Conservation (phyloP, 2,797 vertebrate species). For the Darevskia nairensis region DNA sequence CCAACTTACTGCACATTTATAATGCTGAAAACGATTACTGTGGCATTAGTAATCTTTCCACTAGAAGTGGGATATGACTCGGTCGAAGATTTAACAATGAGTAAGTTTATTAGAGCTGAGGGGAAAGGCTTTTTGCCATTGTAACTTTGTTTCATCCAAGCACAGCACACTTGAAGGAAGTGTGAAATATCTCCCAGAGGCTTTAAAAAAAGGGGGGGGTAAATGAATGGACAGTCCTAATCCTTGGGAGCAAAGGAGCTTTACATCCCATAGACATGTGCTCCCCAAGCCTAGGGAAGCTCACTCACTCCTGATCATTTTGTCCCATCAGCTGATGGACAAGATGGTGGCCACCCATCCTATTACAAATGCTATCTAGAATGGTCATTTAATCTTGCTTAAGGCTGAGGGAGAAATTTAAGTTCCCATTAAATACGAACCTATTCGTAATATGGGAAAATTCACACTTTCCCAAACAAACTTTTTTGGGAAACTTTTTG, state of each 20-base stretch:
- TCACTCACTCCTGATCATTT: background rate
- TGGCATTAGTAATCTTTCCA: slow-evolving; percentile 54
- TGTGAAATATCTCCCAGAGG: background rate
- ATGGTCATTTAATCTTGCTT: background rate
- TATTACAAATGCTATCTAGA: too few species aligned
- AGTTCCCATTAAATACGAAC: too few species aligned
- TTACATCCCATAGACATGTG: background rate
- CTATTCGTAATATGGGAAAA: too few species aligned
- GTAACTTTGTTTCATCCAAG: background rate
- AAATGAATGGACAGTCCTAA: too few species aligned
- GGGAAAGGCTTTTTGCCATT: slow-evolving; percentile 8
- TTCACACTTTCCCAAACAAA: too few species aligned
- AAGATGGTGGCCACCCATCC: background rate
- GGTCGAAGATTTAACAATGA: slow-evolving; percentile 33
- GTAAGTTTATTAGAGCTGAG: slow-evolving; percentile 10
- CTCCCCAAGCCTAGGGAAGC: background rate
- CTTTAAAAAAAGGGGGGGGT: too few species aligned
- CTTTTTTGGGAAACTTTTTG: background rate
- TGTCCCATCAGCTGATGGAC: background rate
- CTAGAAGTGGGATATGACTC: slow-evolving; percentile 39
- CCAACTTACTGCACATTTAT: slow-evolving; percentile 50
- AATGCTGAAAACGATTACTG: slow-evolving; percentile 48
- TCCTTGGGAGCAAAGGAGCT: background rate
- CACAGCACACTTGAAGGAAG: background rate
- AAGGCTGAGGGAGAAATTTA: background rate